Evolutionary conservation across 1,140 invertebrate genomes (phyloP), one percentile per base, ranked within the genome.

Genomic region (Chironomus tepperi): DNA sequence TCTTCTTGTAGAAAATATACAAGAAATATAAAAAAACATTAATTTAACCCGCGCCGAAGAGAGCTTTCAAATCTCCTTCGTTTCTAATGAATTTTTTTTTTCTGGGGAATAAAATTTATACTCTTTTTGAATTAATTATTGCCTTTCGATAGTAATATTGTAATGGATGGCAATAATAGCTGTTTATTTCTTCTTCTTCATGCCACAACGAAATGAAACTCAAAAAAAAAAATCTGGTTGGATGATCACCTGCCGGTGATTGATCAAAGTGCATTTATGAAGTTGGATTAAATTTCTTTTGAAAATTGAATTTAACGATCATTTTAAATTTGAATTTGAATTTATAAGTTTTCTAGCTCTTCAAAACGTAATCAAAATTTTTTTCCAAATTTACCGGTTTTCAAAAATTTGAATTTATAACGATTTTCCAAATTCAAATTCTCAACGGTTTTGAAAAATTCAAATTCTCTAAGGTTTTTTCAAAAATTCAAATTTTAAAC

Each of bases 41-140:
- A 57, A 57, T 57, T 57, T 57, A 57, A 57, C 47, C 47, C 47
- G 12, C 15, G 15, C 47, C 47, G 47, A 57, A 57, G 47, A 57
- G 47, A 57, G 47, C 47, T 57, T 57, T 57, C 47, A 57, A 57
- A 57, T 57, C 47, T 57, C 47, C 47, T 57, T 57, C 47, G n/a
- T 15, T 57, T 57, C 12, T 57, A 57, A 57, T 57, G 47, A 57
- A 12, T 57, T 57, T 57, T 57, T 57, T 57, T 15, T 57, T n/a
- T 57, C 8, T 15, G 1, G 8, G 43, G 43, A 47, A 47, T 47
- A 47, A 47, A 57, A 57, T 57, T 57, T 57, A 57, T 57, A 57
- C 12, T n/a, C 12, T 57, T 47, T 57, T 57, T 57, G 47, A 57
- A 57, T 57, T 57, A 57, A 57, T 57, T 57, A 57, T 57, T 57